Base-by-base conservation (phyloP, 2,797 vertebrate species). In the Gambusia yucatana region DNA sequence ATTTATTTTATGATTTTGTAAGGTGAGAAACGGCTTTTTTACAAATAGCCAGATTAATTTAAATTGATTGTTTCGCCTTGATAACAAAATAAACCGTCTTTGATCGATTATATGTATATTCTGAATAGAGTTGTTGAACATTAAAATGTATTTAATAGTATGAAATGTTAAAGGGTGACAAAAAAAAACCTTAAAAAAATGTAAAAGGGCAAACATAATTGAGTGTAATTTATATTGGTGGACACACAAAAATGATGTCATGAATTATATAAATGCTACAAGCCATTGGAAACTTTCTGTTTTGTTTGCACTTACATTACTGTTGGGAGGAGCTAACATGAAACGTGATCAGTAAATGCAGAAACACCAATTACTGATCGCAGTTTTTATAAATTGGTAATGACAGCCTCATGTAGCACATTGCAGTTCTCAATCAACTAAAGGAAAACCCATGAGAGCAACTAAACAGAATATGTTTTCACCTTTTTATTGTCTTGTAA, bases 401-500 rank as follows among this genome's bases (percentile, higher is more conserved):
- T 17, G 3, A 61, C 69, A 67, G 44, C 52, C 67, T 73, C 16
- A 0, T 43, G 33, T 28, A 63, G 46, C 75, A 36, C 14, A 76
- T 57, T 13, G 28, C 41, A 75, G 50, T 4, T 41, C 63, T 79
- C 63, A 77, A 36, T 78, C 76, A 69, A 20, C 46, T 84, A 67
- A 67, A 72, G 73, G 17, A 85, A 84, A 73, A 88, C 88, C 77
- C 82, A 86, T 76, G 71, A 33, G 61, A 79, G 86, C 85, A 87
- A 81, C 72, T 71, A 81, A 85, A 85, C 28, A 83, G 77, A 90
- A 81, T 80, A 74, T 78, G 77, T 84, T 86, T 88, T 71, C 16
- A 17, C 39, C 55, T 76, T 92, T 94, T 90, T 92, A 94, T 88
- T 86, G 87, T 91, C 90, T 90, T 92, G 86, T 94, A 90, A 95